Percentiles rank a stretch among this genome's conserved stretches.
These are phyloP conservation scores for Kryptolebias ocellatus DNA, from an alignment of 2,797 vertebrate genomes.

Conservation along the genomic window DNA sequence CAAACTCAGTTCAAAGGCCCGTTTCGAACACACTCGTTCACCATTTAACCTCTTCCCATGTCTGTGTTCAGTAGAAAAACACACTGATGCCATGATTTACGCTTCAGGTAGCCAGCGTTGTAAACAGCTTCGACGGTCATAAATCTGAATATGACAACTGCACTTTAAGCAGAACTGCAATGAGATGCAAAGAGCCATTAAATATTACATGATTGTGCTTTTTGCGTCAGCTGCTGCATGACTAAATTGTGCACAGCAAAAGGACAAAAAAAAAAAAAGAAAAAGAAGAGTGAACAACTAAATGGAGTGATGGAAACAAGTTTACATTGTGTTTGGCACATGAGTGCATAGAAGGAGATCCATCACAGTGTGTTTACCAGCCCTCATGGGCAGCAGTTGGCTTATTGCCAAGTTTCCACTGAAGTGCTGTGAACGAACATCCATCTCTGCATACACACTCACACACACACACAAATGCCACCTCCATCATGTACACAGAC, in stretches of 20 bases:
- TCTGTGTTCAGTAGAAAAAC: constrained; percentile 11
- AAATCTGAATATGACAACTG: not conserved
- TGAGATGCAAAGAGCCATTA: constrained; percentile 3
- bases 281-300: constrained; percentile 16
- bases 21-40: constrained; percentile 42
- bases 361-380: constrained; percentile 66
- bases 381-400: constrained; percentile 64
- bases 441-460: constrained; percentile 25
- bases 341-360: constrained; percentile 63
- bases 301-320: constrained; percentile 63
- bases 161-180: not conserved
- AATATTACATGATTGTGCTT: not conserved
- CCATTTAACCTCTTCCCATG: constrained; percentile 16
- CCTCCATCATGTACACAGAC: constrained; percentile 27
- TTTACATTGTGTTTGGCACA: constrained; percentile 71
- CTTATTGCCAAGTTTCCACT: constrained; percentile 72
- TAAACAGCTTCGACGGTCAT: constrained; percentile 13
- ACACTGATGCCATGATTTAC: constrained; percentile 5
- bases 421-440: constrained; percentile 51
- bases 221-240: not conserved
- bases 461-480: constrained; percentile 29
- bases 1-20: constrained; percentile 39
- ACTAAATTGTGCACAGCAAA: constrained; percentile 5
- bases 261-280: constrained; percentile 5
- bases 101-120: constrained; percentile 8